Conservation (phyloP, 1,140 invertebrate species). For the Probaryconus sp. region DNA sequence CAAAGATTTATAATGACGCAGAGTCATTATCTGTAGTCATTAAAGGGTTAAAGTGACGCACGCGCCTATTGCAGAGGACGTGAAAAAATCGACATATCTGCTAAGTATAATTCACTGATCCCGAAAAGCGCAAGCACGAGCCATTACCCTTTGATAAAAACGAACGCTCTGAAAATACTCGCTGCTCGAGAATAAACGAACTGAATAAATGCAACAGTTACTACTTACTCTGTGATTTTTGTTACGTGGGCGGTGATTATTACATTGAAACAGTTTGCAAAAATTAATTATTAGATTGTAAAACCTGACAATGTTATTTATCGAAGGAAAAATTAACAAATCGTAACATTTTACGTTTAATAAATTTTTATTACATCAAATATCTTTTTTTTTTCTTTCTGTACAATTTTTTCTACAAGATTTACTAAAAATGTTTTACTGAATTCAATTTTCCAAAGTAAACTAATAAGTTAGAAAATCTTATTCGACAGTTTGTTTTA, state of each 20-base stretch:
- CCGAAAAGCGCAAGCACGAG: constrained; percentile 1
- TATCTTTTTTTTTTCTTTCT: too few species aligned
- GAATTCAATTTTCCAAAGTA: too few species aligned
- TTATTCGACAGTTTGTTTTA: too few species aligned
- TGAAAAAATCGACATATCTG: constrained; percentile 39
- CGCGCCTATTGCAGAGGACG: not conserved
- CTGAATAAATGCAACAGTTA: constrained; percentile 17
- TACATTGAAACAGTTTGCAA: too few species aligned
- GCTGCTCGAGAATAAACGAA: constrained; percentile 14
- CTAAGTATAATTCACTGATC: constrained; percentile 35
- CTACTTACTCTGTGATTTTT: constrained; percentile 6
- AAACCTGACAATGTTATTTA: too few species aligned
- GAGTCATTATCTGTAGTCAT: constrained; percentile 11
- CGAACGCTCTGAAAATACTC: constrained; percentile 9
- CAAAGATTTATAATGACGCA: constrained; percentile 18
- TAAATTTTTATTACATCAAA: too few species aligned
- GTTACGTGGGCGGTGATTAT: not conserved
- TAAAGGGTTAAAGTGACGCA: constrained; percentile 29
- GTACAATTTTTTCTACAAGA: too few species aligned
- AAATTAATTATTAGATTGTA: too few species aligned
- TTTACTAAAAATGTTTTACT: too few species aligned
- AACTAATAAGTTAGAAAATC: too few species aligned
- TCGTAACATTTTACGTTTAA: too few species aligned
- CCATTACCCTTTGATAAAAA: constrained; percentile 29
- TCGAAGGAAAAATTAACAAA: too few species aligned